Evolutionary conservation across 2,888 invertebrate species (phyloP), one percentile per base, ranked within the genome.

Genomic region (Auanema sp.): DNA sequence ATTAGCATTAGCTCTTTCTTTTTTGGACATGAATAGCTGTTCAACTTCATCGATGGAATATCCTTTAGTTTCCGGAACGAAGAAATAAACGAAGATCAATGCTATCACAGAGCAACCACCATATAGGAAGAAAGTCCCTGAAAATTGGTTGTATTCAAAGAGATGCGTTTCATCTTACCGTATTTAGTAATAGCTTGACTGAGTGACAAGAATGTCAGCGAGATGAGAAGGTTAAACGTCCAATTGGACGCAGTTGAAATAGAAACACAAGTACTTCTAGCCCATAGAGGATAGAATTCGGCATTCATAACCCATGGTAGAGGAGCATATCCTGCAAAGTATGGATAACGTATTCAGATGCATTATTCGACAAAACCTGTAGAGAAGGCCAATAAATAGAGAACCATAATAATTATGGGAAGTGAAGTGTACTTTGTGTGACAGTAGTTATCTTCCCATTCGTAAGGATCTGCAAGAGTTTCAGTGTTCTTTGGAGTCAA

Each of bases 271-370:
- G 86, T 76, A 44, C 86, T 84, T 56, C 88, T 79, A 0, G 87
- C 87, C 87, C 87, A 87, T 41, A 85, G 78, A 0, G 87, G 87
- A 73, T 86, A 88, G 58, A 88, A 87, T 78, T 88, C 87, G 3
- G 87, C 86, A 77, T 87, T 88, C 58, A 87, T 84, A 5, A 87
- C 87, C 88, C 87, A 88, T 1, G 87, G 87, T 85, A 87, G 87
- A 1, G 87, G 86, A 6, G 87, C 87, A 80, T 87, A 85, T 43
- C 87, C 87, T 86, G 66, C 21, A 80, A 56, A 49, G 16, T 50
- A n/a, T 12, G 12, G 51, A 43, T 12, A 43, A 43, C 14, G 43
- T 43, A 43, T 43, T 11, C 11, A n/a, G n/a, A 43, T 12, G 10
- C 10, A 47, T 16, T 10, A 5, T 5, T 18, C 47, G 3, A 3